Percentiles rank a stretch among this genome's conserved stretches.
phyloP scores from a whole-genome alignment of 2,113 vertebrate species.

The Dipodomys ordii region DNA sequence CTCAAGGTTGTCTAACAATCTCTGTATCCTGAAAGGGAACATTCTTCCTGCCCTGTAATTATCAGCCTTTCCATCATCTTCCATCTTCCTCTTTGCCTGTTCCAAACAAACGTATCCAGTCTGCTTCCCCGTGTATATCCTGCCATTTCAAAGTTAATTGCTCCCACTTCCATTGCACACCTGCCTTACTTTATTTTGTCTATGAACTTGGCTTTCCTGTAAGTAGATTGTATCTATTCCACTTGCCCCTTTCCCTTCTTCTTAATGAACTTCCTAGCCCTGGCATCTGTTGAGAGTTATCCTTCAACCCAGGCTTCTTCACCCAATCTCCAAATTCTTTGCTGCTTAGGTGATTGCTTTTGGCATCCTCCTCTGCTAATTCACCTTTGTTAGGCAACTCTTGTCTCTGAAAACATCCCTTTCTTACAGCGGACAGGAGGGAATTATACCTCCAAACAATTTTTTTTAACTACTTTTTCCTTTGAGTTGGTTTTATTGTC shows the following conservation, averaged over 20 bases:
- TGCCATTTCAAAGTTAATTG: conserved; percentile 75
- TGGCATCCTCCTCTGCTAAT: conserved; percentile 69
- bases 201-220: conserved; percentile 74
- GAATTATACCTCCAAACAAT: conserved; percentile 62
- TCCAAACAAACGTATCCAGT: conserved; percentile 76
- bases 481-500: conserved; percentile 54
- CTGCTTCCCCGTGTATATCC: conserved; percentile 54
- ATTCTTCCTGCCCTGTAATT: conserved; percentile 75
- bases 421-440: conserved; percentile 54
- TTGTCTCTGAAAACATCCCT: conserved; percentile 66
- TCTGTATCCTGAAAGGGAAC: conserved; percentile 69
- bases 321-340: conserved; percentile 72
- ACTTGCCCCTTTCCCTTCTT: conserved; percentile 51
- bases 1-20: conserved; percentile 22
- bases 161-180: conserved; percentile 71
- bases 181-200: conserved; percentile 69
- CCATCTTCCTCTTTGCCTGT: conserved; percentile 75
- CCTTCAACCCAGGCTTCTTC: conserved; percentile 56
- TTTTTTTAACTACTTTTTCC: conserved; percentile 62
- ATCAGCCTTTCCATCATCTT: conserved; percentile 62
- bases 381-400: conserved; percentile 75
- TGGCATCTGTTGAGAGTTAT: conserved; percentile 62
- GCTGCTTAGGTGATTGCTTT: conserved; percentile 73
- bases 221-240: conserved; percentile 69
- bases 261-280: conserved; percentile 72